Evolutionary conservation across 2,797 vertebrate species (phyloP), one percentile per base, ranked within the genome.

Genomic region (Sebastes elongatus): DNA sequence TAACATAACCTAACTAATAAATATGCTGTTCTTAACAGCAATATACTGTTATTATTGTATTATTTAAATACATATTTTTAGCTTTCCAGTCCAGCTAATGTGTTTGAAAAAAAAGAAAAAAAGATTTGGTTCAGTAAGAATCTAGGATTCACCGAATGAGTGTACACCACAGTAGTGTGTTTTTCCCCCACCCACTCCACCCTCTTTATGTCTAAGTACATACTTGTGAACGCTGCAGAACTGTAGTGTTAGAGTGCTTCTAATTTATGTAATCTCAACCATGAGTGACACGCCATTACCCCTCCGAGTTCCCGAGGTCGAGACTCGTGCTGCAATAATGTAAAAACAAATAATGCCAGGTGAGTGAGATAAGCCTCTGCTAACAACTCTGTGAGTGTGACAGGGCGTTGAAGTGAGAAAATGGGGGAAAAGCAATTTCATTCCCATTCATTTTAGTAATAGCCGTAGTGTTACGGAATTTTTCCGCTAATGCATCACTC

Each of bases 401-500:
- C 76, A 72, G 76, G 30, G 33, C 11, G 10, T 73, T 66, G 69
- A 70, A 78, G 73, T 76, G 71, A 49, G 74, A 60, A 83, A 76
- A 72, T 9, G 1, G 38, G 1, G 33, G 57, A 61, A 38, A 81
- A 73, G 65, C 73, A 23, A 64, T 81, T 87, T 74, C 13, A 68
- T 76, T 80, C 61, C 63, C 28, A 73, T 87, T 85, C 80, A 81
- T 76, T 83, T 83, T 61, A 61, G 38, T 80, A 85, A 82, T 63
- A 65, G 74, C 71, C 2, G 30, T 71, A 30, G 72, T 76, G 71
- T 80, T 85, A 71, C 2, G 3, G 52, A 83, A 86, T 80, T 76
- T 83, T 85, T 83, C 80, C 66, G 46, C 60, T 86, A 74, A 90
- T 82, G 81, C 82, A 82, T 81, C 66, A 81, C 79, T 88, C 80